Percentiles rank a stretch among this genome's conserved stretches.
Evolutionary conservation across 2,888 invertebrate genomes (phyloP).

Genomic region (Scelioninae gen. 1): DNA sequence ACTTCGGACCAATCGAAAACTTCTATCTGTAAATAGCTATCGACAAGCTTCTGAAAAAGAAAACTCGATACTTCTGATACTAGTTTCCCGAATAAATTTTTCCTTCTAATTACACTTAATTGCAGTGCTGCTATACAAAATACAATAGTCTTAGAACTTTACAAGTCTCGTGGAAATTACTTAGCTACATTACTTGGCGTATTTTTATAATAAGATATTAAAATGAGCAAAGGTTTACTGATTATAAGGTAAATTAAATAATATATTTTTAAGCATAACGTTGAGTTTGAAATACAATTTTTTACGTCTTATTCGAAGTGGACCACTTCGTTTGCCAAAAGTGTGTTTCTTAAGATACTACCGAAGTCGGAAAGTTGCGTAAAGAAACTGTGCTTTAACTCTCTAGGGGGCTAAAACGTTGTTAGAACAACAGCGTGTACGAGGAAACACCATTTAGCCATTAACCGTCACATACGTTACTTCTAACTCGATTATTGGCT

Average conservation of each 20-base stretch:
- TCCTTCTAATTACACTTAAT: too few species aligned
- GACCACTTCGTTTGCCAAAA: slow-evolving; percentile 29
- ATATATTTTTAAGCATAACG: too few species aligned
- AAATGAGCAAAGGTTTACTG: too few species aligned
- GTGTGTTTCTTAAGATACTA: slow-evolving; percentile 31
- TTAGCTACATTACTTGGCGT: too few species aligned
- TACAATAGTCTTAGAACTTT: too few species aligned
- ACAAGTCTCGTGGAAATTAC: too few species aligned
- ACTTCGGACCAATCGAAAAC: slow-evolving; percentile 63
- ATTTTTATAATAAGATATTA: too few species aligned
- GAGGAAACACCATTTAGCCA: slow-evolving; percentile 74
- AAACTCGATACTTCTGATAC: slow-evolving; percentile 10
- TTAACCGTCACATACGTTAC: slow-evolving; percentile 73
- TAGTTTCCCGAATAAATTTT: background rate
- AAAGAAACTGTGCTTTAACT: slow-evolving; percentile 50
- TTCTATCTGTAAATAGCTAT: slow-evolving; percentile 57
- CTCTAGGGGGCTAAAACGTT: slow-evolving; percentile 62
- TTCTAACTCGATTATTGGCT: slow-evolving; percentile 62
- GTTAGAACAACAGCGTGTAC: slow-evolving; percentile 70
- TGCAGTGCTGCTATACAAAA: too few species aligned
- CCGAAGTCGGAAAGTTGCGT: slow-evolving; percentile 36
- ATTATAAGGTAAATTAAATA: too few species aligned
- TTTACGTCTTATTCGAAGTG: slow-evolving; percentile 23
- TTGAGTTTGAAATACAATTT: too few species aligned
- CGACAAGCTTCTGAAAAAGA: slow-evolving; percentile 32